These are phyloP conservation scores for Ernsta delagoae DNA, from an alignment of 2,888 invertebrate species.

Conservation along the genomic window DNA sequence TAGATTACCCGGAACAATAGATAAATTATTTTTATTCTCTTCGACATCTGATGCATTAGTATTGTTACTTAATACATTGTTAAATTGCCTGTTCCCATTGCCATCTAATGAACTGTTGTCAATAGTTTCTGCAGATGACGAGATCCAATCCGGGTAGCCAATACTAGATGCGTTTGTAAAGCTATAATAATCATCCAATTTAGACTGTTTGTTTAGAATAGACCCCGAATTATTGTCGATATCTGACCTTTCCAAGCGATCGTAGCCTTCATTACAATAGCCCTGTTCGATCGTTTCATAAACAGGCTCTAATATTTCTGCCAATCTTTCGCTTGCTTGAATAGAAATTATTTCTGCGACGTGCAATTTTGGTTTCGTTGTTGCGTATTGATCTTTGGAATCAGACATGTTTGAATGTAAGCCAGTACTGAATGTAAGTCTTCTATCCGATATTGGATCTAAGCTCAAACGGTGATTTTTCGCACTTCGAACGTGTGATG, in stretches of 20 bases:
- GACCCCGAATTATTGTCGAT: slow-evolving; percentile 57
- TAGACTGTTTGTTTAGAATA: slow-evolving; percentile 54
- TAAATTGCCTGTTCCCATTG: slow-evolving; percentile 37
- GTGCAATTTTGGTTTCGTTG: slow-evolving; percentile 64
- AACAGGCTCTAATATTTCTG: slow-evolving; percentile 74
- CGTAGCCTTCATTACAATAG: slow-evolving; percentile 62
- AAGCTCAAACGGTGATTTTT: slow-evolving; percentile 56
- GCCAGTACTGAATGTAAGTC: slow-evolving; percentile 71
- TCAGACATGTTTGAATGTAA: slow-evolving; percentile 56
- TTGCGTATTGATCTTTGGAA: slow-evolving; percentile 55
- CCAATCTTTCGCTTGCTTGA: slow-evolving; percentile 71
- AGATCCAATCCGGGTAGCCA: slow-evolving; percentile 73
- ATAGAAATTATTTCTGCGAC: slow-evolving; percentile 79
- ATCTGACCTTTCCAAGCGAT: slow-evolving; percentile 60
- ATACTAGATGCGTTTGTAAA: slow-evolving; percentile 71
- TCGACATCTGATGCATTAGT: neutral
- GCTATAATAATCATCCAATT: slow-evolving; percentile 63
- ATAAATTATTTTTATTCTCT: slow-evolving; percentile 5
- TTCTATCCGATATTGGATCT: slow-evolving; percentile 57
- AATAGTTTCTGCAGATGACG: slow-evolving; percentile 63
- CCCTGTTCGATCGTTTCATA: slow-evolving; percentile 73
- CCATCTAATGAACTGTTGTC: slow-evolving; percentile 66
- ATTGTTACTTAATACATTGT: slow-evolving; percentile 16
- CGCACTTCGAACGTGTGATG: slow-evolving; percentile 64
- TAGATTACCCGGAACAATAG: slow-evolving; percentile 14